Conservation (phyloP, 30 jellyfish, hydroid and myxozoan species). For the Aurelia sp. region DNA sequence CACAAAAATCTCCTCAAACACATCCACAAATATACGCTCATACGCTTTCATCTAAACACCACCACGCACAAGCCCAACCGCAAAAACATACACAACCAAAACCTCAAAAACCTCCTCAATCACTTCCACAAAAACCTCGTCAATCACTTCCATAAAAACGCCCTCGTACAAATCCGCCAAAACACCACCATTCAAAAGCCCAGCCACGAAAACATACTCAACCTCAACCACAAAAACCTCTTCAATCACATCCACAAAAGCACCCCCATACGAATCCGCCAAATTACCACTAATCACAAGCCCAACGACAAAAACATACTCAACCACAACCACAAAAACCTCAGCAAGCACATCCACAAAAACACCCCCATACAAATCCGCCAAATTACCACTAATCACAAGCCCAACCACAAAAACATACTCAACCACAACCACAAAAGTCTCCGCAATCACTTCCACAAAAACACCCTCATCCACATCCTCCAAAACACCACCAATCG, state of each 20-base stretch:
- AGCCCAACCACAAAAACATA: constrained; percentile 12
- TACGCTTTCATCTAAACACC: not conserved
- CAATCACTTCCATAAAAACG: too few species aligned
- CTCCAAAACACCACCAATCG: constrained; percentile 14
- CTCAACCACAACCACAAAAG: not conserved
- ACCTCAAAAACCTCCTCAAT: not conserved
- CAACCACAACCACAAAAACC: not conserved
- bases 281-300: not conserved
- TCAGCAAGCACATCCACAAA: constrained; percentile 3
- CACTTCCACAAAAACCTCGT: too few species aligned
- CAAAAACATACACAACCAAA: not conserved
- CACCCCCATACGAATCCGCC: too few species aligned
- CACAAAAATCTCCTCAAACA: not conserved
- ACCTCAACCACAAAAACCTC: too few species aligned
- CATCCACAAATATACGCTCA: not conserved
- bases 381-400: constrained; percentile 1
- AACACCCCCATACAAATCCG: not conserved
- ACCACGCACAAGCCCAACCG: not conserved
- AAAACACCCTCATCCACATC: not conserved
- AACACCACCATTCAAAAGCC: too few species aligned
- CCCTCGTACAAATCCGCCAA: too few species aligned
- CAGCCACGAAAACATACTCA: too few species aligned
- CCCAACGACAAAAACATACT: constrained; percentile 11
- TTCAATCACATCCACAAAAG: too few species aligned
- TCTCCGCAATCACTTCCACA: constrained; percentile 7